Evolutionary conservation across 1,140 invertebrate species (phyloP), one percentile per base, ranked within the genome.

Genomic region (Lutraria rhynchaena): DNA sequence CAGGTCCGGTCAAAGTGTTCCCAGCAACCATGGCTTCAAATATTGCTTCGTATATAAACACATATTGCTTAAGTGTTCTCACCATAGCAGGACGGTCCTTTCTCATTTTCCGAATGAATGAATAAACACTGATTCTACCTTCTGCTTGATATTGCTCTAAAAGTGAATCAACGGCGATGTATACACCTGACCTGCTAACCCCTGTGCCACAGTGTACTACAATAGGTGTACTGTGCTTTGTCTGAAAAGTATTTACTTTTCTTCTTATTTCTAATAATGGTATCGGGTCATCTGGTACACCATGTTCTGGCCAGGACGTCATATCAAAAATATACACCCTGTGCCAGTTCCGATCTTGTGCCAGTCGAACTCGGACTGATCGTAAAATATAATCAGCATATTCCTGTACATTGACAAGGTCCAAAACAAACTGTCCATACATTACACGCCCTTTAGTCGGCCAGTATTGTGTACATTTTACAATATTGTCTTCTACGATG

Each of bases 271-370:
- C 98, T 29, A 99, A 93, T 93, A 99, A 99, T 1, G 98, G 98
- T 0, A 98, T 98, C 0, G 99, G 97, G 93, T 99, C 97, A 89
- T 99, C 97, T 1, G 98, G 98, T 0, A 98, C 97, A 0, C 98
- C 98, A 90, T 99, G 98, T 92, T 99, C 98, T 0, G 99, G 99
- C 99, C 99, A 99, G 0, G 98, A 98, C 0, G 98, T 99, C 90
- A 99, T 99, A 90, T 99, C 99, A 69, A 99, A 94, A 90, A 91
- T 81, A 41, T 81, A 83, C 3, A 92, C 87, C 9, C 60, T 41
- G 44, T 83, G 71, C 17, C 46, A 60, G 13, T 83, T 29, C 1
- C 60, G 49, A 22, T 78, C 67, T 9, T 31, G 51, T 19, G 27
- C 24, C 5, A 19, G 53, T 17, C 61, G 31, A 29, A 90, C 49